phyloP scores from a whole-genome alignment of 2,888 invertebrate species.

The Chironomus riparius region DNA sequence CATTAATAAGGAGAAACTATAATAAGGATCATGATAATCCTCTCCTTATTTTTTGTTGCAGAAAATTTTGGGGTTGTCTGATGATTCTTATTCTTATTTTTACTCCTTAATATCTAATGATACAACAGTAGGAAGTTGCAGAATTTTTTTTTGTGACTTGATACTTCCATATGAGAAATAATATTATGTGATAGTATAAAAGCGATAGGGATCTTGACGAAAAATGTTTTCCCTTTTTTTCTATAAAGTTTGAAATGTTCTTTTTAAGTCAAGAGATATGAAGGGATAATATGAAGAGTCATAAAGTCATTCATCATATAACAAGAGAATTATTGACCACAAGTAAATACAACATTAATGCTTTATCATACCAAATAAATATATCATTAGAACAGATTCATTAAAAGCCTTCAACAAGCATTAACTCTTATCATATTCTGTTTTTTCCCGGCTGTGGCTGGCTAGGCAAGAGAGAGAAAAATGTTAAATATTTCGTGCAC shows the following conservation, averaged over 20 bases:
- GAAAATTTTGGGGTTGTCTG: constrained; percentile 21
- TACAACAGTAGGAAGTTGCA: background rate
- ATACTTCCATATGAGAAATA: background rate
- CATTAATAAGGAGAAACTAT: constrained; percentile 12
- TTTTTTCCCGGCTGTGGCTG: too few species aligned
- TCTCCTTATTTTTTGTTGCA: background rate
- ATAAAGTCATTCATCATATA: constrained; percentile 2
- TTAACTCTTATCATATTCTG: too few species aligned
- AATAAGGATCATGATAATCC: constrained; percentile 26
- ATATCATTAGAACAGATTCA: too few species aligned
- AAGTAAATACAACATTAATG: background rate
- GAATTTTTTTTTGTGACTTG: background rate
- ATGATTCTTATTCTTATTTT: background rate
- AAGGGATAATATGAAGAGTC: constrained; percentile 14
- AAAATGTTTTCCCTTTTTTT: background rate
- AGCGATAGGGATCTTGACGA: constrained; percentile 19
- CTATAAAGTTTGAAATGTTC: background rate
- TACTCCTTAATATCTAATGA: background rate
- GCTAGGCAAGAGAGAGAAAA: background rate
- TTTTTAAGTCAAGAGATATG: background rate
- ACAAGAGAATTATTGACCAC: constrained; percentile 9
- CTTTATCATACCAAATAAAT: too few species aligned
- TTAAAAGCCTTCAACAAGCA: too few species aligned
- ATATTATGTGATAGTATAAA: constrained; percentile 4
- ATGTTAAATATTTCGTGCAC: background rate